phyloP scores from a whole-genome alignment of 2,113 vertebrate species.

The Toxotes chatareus region DNA sequence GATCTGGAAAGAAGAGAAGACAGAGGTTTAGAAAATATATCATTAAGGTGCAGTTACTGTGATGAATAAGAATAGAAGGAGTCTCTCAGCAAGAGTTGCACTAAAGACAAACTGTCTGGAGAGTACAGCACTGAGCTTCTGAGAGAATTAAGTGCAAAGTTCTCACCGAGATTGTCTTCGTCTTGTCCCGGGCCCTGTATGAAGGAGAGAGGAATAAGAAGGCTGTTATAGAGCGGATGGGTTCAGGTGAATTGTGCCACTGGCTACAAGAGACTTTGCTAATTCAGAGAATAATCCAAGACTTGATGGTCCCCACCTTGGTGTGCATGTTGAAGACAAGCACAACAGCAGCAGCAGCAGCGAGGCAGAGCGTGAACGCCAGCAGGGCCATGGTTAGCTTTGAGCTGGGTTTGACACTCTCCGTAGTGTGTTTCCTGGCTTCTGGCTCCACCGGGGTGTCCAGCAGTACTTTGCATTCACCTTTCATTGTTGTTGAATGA shows the following conservation, averaged over 20 bases:
- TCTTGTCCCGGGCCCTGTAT: slow-evolving; percentile 48
- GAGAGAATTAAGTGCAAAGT: slow-evolving; percentile 6
- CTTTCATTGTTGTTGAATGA: slow-evolving; percentile 56
- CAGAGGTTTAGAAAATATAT: not conserved
- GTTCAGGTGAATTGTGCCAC: not conserved
- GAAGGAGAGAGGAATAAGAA: slow-evolving; percentile 6
- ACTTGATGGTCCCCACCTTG: slow-evolving; percentile 63
- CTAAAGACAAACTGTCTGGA: not conserved
- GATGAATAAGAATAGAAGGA: not conserved
- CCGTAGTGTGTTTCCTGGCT: not conserved
- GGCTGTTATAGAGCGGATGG: not conserved
- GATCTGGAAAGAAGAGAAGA: slow-evolving; percentile 63
- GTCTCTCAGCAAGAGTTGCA: not conserved
- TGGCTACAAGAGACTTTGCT: not conserved
- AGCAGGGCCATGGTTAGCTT: slow-evolving; percentile 39
- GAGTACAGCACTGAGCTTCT: not conserved
- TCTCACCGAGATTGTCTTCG: slow-evolving; percentile 63
- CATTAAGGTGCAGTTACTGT: no score
- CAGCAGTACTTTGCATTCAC: slow-evolving; percentile 44
- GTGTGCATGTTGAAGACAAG: slow-evolving; percentile 33
- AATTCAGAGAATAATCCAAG: not conserved
- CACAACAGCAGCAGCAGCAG: slow-evolving; percentile 31
- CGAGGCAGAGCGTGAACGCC: slow-evolving; percentile 61
- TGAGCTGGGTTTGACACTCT: slow-evolving; percentile 11
- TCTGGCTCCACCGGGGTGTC: slow-evolving; percentile 2